Evolutionary conservation across 64 coral and sea anemone genomes (phyloP).

Genomic region (Cladopsammia gracilis): DNA sequence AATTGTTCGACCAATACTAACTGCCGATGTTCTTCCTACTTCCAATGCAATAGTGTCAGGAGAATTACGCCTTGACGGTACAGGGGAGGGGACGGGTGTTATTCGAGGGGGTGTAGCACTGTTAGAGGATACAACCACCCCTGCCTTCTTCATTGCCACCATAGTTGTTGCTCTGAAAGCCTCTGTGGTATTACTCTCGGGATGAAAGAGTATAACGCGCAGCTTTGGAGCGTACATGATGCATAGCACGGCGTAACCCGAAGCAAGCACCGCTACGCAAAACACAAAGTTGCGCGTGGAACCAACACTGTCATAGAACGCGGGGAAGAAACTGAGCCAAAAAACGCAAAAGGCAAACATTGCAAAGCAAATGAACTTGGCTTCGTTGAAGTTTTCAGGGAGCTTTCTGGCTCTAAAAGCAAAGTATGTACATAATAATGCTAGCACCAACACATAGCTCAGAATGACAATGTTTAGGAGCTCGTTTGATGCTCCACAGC

Average conservation of each 20-base stretch:
- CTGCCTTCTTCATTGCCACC: slow-evolving; percentile 14
- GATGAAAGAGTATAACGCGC: slow-evolving; percentile 80
- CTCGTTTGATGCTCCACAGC: slow-evolving; percentile 61
- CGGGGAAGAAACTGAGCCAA: slow-evolving; percentile 80
- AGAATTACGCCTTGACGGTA: slow-evolving; percentile 40
- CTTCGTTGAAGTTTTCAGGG: slow-evolving; percentile 98
- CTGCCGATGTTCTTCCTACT: slow-evolving; percentile 30
- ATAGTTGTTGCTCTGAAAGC: slow-evolving; percentile 74
- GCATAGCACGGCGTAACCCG: slow-evolving; percentile 55
- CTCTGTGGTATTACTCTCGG: slow-evolving; percentile 80
- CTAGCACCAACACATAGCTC: slow-evolving; percentile 73
- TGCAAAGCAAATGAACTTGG: slow-evolving; percentile 95
- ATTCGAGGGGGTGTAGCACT: slow-evolving; percentile 13
- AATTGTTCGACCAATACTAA: slow-evolving; percentile 7
- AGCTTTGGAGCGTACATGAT: slow-evolving; percentile 94
- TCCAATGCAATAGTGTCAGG: neutral
- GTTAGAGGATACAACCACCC: neutral
- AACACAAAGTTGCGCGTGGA: slow-evolving; percentile 69
- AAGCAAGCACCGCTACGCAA: slow-evolving; percentile 58
- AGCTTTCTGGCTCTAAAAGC: slow-evolving; percentile 90
- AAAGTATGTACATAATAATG: slow-evolving; percentile 89
- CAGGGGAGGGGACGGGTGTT: slow-evolving; percentile 12
- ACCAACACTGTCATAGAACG: slow-evolving; percentile 75
- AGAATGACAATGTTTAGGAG: slow-evolving; percentile 71
- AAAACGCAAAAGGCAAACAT: slow-evolving; percentile 96